These are phyloP conservation scores for Morpho achilles DNA, from an alignment of 2,888 invertebrate genomes.

Conservation along the genomic window DNA sequence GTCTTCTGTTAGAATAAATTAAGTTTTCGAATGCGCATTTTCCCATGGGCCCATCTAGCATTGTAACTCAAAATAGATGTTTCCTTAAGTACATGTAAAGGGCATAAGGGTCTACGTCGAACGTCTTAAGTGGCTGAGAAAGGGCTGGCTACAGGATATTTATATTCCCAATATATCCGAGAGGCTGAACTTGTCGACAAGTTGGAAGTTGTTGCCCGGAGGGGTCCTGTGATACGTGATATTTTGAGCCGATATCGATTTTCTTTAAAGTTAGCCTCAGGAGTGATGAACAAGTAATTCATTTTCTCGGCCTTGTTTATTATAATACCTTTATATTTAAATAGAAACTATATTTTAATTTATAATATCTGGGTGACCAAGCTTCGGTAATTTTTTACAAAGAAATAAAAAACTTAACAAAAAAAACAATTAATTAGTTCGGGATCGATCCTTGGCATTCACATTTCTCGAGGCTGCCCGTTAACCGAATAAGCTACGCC, in stretches of 20 bases:
- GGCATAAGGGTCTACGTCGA: conserved; percentile 52
- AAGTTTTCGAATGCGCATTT: conserved; percentile 31
- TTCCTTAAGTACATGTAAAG: conserved; percentile 35
- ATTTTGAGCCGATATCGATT: conserved; percentile 25
- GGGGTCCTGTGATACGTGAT: conserved; percentile 35
- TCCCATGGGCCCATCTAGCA: conserved; percentile 31
- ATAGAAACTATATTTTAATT: too few relatives aligned
- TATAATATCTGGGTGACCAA: too few relatives aligned
- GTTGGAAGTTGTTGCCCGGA: conserved; percentile 42
- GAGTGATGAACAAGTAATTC: neutral
- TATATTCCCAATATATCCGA: conserved; percentile 72
- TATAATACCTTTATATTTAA: too few relatives aligned
- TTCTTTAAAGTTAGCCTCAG: conserved; percentile 18
- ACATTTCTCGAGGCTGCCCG: too few relatives aligned
- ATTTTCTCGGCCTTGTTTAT: too few relatives aligned
- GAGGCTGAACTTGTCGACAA: conserved; percentile 48
- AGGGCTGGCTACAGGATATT: conserved; percentile 63
- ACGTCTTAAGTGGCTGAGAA: conserved; percentile 69
- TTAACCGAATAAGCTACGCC: too few relatives aligned
- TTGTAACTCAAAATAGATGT: conserved; percentile 39
- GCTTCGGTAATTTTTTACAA: too few relatives aligned
- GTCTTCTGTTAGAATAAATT: conserved; percentile 22
- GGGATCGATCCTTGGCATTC: too few relatives aligned
- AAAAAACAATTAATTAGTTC: too few relatives aligned
- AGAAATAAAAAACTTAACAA: too few relatives aligned